Evolutionary conservation across 2,113 vertebrate species (phyloP), one percentile per base, ranked within the genome.

Genomic region (Cyrtonyx montezumae): DNA sequence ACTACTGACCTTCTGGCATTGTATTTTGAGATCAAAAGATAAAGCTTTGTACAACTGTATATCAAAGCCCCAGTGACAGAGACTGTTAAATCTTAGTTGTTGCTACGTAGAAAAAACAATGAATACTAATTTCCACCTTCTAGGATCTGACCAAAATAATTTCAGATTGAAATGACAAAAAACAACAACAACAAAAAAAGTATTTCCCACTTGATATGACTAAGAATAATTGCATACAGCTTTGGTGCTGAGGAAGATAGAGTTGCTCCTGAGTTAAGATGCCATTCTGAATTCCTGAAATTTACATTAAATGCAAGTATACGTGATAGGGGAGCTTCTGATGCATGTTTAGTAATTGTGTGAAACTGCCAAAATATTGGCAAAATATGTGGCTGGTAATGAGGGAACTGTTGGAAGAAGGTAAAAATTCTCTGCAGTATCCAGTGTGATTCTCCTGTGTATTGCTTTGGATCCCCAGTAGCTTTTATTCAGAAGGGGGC

Each of bases 281-380:
- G 62, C 30, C 69, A 23, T 63, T 87, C 69, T 74, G 16, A 68
- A 87, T 71, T 32, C 26, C 21, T 67, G 65, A 59, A 12, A 20
- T n/a, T 61, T 59, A 21, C 7, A 18, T 61, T 65, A 43, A 8
- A 9, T 49, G 3, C 51, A 37, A 65, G 13, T 84, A 22, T 56
- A 26, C 28, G 6, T 46, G 13, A 45, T 42, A 82, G 26, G 3
- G 40, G 80, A 25, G 21, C 32, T 70, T 71, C 56, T 85, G 59
- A 26, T 42, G 42, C 6, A 3, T 37, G n/a, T 46, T 82, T 65
- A 84, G 6, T 76, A n/a, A 83, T 79, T 80, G 49, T 79, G 42
- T 69, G 67, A 79, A 95, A 84, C 67, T 73, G 46, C 67, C 67
- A 93, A 93, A 93, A 89, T 96, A 93, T 58, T 95, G 86, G 84